phyloP scores from a whole-genome alignment of 2,797 vertebrate genomes.

The Poeciliopsis gracilis region DNA sequence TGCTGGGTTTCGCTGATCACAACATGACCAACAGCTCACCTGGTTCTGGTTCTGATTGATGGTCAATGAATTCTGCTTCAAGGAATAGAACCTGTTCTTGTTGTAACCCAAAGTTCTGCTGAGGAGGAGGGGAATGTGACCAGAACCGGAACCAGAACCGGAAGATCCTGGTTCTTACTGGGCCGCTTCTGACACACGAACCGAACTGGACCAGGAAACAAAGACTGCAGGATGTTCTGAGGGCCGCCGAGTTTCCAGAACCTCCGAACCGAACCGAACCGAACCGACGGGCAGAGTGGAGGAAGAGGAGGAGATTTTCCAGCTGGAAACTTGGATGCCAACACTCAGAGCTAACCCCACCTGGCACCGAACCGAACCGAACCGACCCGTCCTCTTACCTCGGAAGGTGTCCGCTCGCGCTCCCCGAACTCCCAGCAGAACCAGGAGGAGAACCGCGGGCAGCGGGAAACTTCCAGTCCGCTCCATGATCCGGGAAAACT shows the following conservation, averaged over 20 bases:
- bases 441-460: constrained; percentile 29
- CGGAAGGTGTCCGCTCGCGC: constrained; percentile 52
- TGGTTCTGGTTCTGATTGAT: not conserved
- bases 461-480: constrained; percentile 56
- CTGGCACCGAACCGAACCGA: not conserved
- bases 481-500: constrained; percentile 57
- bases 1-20: not conserved
- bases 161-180: not conserved
- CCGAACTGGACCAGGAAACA: not conserved
- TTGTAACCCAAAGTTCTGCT: not conserved
- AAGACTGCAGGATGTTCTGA: not conserved
- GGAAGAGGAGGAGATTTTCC: constrained; percentile 46
- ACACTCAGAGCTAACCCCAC: constrained; percentile 15
- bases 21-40: not conserved
- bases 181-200: not conserved
- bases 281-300: not conserved
- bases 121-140: not conserved
- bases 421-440: constrained; percentile 34
- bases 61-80: not conserved
- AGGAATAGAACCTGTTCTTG: not conserved
- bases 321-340: constrained; percentile 67
- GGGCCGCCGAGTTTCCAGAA: not conserved
- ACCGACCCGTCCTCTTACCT: constrained; percentile 37
- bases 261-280: not conserved
- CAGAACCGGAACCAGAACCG: not conserved